These are phyloP conservation scores for Chironex yamaguchii DNA, from an alignment of 30 jellyfish, hydroid and myxozoan species.

Conservation along the genomic window DNA sequence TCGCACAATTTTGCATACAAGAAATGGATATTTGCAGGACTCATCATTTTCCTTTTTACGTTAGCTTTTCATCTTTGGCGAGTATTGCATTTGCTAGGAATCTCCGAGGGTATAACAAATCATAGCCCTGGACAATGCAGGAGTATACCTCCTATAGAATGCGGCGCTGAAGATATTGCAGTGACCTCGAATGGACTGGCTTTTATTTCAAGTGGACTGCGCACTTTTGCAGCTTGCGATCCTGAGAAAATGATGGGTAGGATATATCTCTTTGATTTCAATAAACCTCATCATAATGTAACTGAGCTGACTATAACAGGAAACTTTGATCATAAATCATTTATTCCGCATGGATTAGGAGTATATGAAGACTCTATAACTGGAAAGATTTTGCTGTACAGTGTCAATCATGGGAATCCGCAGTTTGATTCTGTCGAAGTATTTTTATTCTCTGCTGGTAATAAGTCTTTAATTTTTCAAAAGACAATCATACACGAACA, in stretches of 20 bases:
- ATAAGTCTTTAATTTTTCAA: constrained; percentile 58
- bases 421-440: constrained; percentile 72
- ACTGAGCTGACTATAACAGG: constrained; percentile 56
- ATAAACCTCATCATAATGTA: constrained; percentile 59
- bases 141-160: constrained; percentile 80
- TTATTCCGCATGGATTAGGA: constrained; percentile 94
- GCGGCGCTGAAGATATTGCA: constrained; percentile 96
- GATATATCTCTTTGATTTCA: constrained; percentile 80
- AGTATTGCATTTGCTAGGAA: background rate
- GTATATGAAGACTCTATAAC: constrained; percentile 42
- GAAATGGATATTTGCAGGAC: background rate
- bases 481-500: constrained; percentile 60
- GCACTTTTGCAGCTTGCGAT: constrained; percentile 70
- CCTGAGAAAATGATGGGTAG: constrained; percentile 43
- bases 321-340: background rate
- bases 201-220: constrained; percentile 86
- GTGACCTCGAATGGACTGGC: constrained; percentile 89
- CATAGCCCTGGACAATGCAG: constrained; percentile 93
- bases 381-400: constrained; percentile 28
- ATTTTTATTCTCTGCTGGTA: constrained; percentile 44
- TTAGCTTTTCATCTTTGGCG: background rate
- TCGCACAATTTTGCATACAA: background rate
- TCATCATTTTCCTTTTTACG: background rate
- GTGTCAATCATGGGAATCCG: constrained; percentile 76
- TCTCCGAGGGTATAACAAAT: background rate